Conservation (phyloP, 2,113 vertebrate species). For the Chloropsis hardwickii region DNA sequence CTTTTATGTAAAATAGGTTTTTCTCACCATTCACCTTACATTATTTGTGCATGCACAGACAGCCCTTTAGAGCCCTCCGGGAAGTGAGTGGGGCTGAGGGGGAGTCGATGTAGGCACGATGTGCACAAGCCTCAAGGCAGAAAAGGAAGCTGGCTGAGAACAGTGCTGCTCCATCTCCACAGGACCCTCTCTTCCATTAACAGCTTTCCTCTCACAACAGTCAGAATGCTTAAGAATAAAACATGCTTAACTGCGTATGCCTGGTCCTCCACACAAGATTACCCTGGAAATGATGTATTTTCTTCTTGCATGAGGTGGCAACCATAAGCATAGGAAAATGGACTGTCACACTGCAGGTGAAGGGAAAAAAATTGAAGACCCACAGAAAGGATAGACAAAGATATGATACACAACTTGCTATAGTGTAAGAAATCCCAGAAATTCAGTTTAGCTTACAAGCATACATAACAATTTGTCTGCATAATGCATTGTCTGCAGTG, state of each 20-base stretch:
- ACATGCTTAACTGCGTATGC: neutral
- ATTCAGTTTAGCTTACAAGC: neutral
- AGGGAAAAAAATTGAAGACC: neutral
- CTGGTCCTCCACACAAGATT: neutral
- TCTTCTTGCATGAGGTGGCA: neutral
- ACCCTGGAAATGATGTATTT: neutral
- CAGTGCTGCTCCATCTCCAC: neutral
- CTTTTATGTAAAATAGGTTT: neutral
- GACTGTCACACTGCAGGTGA: neutral
- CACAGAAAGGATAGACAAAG: neutral
- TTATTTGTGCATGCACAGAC: neutral
- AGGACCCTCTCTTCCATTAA: neutral
- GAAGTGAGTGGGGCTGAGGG: accelerated
- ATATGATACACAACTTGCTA: neutral
- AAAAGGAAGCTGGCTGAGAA: neutral
- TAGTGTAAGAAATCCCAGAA: neutral
- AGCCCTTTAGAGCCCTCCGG: neutral
- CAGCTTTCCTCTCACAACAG: neutral
- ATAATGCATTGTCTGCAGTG: neutral
- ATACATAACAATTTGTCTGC: accelerated
- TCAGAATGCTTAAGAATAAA: neutral
- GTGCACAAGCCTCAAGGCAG: neutral
- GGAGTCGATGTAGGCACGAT: accelerated
- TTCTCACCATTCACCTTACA: accelerated
- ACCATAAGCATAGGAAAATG: neutral